Evolutionary conservation across 2,113 vertebrate species (phyloP).

Genomic region (Scytalopus superciliaris): DNA sequence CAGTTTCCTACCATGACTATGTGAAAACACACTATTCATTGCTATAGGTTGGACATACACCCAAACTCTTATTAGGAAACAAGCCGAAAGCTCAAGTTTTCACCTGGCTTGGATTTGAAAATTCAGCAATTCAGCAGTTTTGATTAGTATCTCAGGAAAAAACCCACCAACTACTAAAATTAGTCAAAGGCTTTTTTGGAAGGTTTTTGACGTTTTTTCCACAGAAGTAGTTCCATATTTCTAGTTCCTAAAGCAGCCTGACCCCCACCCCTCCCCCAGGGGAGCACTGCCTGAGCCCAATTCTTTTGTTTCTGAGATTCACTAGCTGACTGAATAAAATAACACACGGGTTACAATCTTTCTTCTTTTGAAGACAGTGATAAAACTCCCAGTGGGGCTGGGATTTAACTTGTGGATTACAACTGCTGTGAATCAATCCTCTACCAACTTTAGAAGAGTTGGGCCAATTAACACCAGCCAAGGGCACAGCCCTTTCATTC

Average conservation of each 20-base stretch:
- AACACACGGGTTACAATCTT: background rate
- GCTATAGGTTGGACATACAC: background rate
- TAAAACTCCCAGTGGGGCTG: conserved; percentile 2
- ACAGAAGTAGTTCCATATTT: background rate
- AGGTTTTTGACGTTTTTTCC: background rate
- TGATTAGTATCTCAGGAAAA: background rate
- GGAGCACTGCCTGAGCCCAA: background rate
- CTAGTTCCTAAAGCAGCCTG: background rate
- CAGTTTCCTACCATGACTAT: background rate
- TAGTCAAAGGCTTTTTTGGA: background rate
- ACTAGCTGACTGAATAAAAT: background rate
- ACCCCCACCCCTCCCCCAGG: background rate
- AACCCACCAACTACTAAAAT: background rate
- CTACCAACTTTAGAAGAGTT: background rate
- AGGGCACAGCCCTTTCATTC: conserved; percentile 7
- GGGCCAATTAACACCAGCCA: conserved; percentile 46
- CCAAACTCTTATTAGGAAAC: background rate
- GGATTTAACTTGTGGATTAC: conserved; percentile 42
- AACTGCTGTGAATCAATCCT: conserved; percentile 39
- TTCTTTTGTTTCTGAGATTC: background rate
- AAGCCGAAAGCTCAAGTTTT: background rate
- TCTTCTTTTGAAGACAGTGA: conserved; percentile 17
- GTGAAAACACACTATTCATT: background rate
- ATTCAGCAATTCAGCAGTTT: background rate
- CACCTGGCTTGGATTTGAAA: background rate